Evolutionary conservation across 2,888 invertebrate species (phyloP).

Genomic region (Eremobia ochroleuca): DNA sequence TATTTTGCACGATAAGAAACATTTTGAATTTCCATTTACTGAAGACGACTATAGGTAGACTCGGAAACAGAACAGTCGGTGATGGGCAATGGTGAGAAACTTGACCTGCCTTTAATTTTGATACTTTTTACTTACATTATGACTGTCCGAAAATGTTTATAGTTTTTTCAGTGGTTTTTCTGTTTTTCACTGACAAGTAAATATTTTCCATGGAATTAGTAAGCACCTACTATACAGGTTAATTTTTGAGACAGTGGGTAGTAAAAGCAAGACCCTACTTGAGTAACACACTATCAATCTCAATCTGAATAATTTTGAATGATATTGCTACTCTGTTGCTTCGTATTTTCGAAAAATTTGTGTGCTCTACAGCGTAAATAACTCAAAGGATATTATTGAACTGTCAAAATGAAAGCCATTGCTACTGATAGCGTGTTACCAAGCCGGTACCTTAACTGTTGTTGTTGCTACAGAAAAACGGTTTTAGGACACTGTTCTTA

Average conservation of each 20-base stretch:
- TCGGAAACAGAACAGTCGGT: background rate
- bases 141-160: conserved; percentile 13
- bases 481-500: background rate
- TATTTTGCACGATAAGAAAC: background rate
- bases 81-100: background rate
- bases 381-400: too few relatives aligned
- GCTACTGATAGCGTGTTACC: too few relatives aligned
- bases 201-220: background rate
- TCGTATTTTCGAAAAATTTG: too few relatives aligned
- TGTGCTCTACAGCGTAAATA: too few relatives aligned
- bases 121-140: background rate
- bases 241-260: background rate
- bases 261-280: background rate
- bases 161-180: background rate
- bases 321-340: too few relatives aligned
- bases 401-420: too few relatives aligned
- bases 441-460: background rate
- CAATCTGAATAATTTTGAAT: too few relatives aligned
- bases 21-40: background rate
- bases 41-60: background rate
- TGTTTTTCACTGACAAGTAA: background rate
- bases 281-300: too few relatives aligned
- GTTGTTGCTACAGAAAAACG: background rate
- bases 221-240: background rate
- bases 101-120: background rate